Percentiles rank a stretch among this genome's conserved stretches.
phyloP scores from a whole-genome alignment of 1,140 invertebrate genomes.

The Danaus melanippus region DNA sequence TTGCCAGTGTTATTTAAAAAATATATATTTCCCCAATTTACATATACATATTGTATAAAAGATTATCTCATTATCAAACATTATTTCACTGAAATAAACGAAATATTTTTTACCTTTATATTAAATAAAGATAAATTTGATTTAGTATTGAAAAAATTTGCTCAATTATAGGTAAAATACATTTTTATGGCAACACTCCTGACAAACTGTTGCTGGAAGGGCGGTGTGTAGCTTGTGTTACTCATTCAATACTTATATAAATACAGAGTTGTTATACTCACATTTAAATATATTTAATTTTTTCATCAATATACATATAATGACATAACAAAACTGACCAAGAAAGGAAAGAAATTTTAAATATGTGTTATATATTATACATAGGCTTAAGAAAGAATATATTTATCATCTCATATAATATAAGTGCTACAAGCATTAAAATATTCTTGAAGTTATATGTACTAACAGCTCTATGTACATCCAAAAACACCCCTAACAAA shows the following conservation, averaged over 20 bases:
- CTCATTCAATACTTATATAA: slow-evolving; percentile 18
- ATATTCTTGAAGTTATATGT: no score
- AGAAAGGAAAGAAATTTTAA: no score
- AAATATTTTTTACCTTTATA: neutral
- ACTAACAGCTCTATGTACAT: slow-evolving; percentile 11
- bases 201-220: slow-evolving; percentile 30
- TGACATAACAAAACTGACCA: no score
- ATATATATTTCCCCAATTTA: neutral
- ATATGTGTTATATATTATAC: no score
- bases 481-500: slow-evolving; percentile 13
- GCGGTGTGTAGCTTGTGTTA: slow-evolving; percentile 16
- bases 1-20: slow-evolving; percentile 7
- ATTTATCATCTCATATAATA: neutral
- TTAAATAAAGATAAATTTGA: neutral
- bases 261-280: slow-evolving; percentile 15
- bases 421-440: neutral
- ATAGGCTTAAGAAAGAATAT: no score
- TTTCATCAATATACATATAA: slow-evolving; percentile 2
- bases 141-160: neutral
- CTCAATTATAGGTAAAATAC: neutral
- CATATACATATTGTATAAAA: no score
- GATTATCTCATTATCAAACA: no score
- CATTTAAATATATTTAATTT: neutral
- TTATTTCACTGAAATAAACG: no score
- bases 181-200: slow-evolving; percentile 17